A percentile compares a stretch with the other conserved stretches of the same genome.
Conservation (phyloP, 2,797 vertebrate species). For the Eleutherodactylus coqui region DNA sequence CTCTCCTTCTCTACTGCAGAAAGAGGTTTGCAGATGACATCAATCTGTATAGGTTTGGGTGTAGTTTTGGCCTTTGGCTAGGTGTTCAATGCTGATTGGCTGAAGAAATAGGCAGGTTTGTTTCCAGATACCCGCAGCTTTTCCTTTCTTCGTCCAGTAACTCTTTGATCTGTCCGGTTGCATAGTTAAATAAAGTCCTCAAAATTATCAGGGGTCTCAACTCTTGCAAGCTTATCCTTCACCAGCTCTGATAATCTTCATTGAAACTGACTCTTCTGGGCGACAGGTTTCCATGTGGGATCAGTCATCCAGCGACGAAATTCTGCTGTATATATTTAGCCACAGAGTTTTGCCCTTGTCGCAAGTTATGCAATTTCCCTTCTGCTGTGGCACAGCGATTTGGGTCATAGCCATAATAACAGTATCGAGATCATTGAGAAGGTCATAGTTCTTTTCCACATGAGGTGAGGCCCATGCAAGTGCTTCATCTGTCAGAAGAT, state of each 20-base stretch:
- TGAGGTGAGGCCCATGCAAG: too few relatives aligned
- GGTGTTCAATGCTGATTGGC: too few relatives aligned
- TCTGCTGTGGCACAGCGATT: background rate
- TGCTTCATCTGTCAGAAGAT: too few relatives aligned
- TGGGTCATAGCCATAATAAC: background rate
- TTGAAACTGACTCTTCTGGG: background rate
- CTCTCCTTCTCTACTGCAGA: background rate
- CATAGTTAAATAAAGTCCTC: background rate
- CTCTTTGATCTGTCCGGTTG: background rate
- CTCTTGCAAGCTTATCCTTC: background rate
- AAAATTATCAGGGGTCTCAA: background rate
- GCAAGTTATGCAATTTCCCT: too few relatives aligned
- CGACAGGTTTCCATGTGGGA: too few relatives aligned
- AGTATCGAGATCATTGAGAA: background rate
- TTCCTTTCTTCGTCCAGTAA: background rate
- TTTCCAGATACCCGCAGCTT: background rate
- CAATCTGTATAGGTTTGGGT: too few relatives aligned
- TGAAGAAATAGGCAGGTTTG: background rate
- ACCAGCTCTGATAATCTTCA: background rate
- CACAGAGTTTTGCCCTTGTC: background rate
- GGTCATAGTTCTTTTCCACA: too few relatives aligned
- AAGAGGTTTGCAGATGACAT: too few relatives aligned
- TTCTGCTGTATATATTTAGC: background rate
- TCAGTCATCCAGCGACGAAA: too few relatives aligned
- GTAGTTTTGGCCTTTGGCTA: too few relatives aligned